A percentile compares a stretch with the other conserved stretches of the same genome.
Conservation (phyloP, 2,113 vertebrate genomes). For the Pelvicachromis taeniatus region DNA sequence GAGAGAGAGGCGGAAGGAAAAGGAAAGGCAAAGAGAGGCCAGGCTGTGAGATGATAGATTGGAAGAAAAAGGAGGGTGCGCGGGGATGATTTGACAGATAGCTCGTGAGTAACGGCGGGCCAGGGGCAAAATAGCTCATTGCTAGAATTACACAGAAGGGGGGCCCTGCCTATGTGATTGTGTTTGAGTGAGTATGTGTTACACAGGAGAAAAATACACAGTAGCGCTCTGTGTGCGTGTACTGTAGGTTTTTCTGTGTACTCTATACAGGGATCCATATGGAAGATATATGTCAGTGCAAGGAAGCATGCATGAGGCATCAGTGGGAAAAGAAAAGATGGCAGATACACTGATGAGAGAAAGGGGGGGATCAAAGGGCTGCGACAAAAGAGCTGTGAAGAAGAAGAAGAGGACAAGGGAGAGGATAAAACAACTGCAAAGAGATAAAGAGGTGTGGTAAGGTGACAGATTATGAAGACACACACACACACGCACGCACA, state of each 20-base stretch:
- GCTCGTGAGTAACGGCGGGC: constrained; percentile 46
- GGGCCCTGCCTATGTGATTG: not conserved
- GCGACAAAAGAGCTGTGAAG: not conserved
- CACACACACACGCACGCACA: not conserved
- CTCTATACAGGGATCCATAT: not conserved
- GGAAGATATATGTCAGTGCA: not conserved
- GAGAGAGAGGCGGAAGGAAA: not conserved
- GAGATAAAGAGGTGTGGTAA: not conserved
- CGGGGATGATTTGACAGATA: constrained; percentile 46
- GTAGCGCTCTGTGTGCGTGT: not conserved
- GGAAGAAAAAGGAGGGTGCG: constrained; percentile 1
- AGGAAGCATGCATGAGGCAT: not conserved
- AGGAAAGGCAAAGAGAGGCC: not conserved
- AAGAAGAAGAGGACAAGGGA: not conserved
- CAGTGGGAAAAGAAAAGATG: not conserved
- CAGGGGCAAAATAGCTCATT: constrained; percentile 50
- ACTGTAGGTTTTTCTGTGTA: not conserved
- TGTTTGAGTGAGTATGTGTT: constrained; percentile 3
- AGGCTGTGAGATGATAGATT: constrained; percentile 41
- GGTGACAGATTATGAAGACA: not conserved
- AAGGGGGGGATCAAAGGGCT: not conserved
- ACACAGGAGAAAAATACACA: not conserved
- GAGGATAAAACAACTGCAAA: not conserved
- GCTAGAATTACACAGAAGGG: constrained; percentile 26
- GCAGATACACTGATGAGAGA: not conserved